Evolutionary conservation across 1,140 invertebrate species (phyloP), one percentile per base, ranked within the genome.

Genomic region (Cepaea nemoralis): DNA sequence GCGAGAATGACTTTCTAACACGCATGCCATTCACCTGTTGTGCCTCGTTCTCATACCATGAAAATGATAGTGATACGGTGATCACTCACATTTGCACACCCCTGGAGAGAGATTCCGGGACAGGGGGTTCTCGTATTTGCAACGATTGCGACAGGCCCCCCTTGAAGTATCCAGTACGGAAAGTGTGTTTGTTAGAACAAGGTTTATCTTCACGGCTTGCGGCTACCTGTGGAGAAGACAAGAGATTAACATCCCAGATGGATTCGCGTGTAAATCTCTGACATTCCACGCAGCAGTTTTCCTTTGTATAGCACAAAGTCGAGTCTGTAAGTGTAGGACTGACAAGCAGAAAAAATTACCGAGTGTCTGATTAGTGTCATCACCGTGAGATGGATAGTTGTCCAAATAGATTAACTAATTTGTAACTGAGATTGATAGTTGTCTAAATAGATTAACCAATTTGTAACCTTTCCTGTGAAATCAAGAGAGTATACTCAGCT

Each of bases 161-260:
- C 73, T 45, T 75, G 40, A 37, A 48, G 73, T 31, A 48, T 75
- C 73, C 42, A 75, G 55, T 75, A 27, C 55, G 73, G 73, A 45
- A 45, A 71, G 69, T 39, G 40, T 35, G n/a, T 39, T 45, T 40
- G 37, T 71, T 27, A 27, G 16, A 31, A 63, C 59, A 63, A 6
- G 59, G 59, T 31, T 63, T 63, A 63, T 63, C 59, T 63, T 63
- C 59, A 31, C 19, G 69, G 37, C 2, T 27, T 40, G 31, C 10
- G 24, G 19, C 69, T 27, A 71, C 37, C 33, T n/a, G 69, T 37
- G 33, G 40, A 27, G 69, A 71, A 27, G 10, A 31, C 27, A 3
- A 31, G n/a, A 31, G 27, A 63, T 71, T 35, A 40, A 39, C 40
- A 45, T 39, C 35, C 5, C 69, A 71, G 69, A 55, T 55, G 50